Percentiles rank a stretch among this genome's conserved stretches.
These are phyloP conservation scores for Centropus bengalensis DNA, from an alignment of 2,113 vertebrate species.

Conservation along the genomic window DNA sequence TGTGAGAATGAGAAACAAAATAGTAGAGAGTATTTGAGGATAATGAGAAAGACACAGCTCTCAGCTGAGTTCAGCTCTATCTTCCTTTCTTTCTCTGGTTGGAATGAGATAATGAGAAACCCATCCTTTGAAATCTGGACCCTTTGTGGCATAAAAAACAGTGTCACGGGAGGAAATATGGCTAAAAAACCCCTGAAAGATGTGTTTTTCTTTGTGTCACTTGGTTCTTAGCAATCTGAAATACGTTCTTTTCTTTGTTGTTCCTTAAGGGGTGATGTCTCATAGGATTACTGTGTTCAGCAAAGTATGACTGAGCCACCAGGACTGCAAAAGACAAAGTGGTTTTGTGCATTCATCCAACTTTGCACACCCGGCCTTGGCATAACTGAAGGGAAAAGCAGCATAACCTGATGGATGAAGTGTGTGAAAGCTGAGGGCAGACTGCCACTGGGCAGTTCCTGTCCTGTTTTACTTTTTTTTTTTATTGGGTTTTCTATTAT, in stretches of 20 bases:
- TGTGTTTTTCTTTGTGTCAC: slow-evolving; percentile 1
- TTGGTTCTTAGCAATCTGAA: slow-evolving; percentile 47
- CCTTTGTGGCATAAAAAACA: slow-evolving; percentile 20
- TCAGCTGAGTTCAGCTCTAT: slow-evolving; percentile 14
- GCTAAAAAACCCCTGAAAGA: background rate
- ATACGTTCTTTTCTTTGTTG: background rate
- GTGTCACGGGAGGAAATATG: slow-evolving; percentile 24
- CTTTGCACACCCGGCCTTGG: background rate
- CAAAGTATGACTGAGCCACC: slow-evolving; percentile 8
- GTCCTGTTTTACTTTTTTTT: fast-evolving
- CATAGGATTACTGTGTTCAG: slow-evolving; percentile 27
- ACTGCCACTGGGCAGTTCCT: background rate
- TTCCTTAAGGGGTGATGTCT: background rate
- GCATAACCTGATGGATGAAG: background rate
- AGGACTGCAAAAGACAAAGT: slow-evolving; percentile 43
- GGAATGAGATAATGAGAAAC: slow-evolving; percentile 57
- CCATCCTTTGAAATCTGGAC: slow-evolving; percentile 63
- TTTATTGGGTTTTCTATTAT: background rate
- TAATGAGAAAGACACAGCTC: slow-evolving; percentile 65
- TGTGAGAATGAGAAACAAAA: slow-evolving; percentile 19
- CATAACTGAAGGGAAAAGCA: background rate
- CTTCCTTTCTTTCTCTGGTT: slow-evolving; percentile 2
- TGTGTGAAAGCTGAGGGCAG: background rate
- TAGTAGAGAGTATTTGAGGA: slow-evolving; percentile 50
- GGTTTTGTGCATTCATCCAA: slow-evolving; percentile 33